These are phyloP conservation scores for Parapristionchus giblindavisi DNA, from an alignment of 2,888 invertebrate genomes.

Conservation along the genomic window DNA sequence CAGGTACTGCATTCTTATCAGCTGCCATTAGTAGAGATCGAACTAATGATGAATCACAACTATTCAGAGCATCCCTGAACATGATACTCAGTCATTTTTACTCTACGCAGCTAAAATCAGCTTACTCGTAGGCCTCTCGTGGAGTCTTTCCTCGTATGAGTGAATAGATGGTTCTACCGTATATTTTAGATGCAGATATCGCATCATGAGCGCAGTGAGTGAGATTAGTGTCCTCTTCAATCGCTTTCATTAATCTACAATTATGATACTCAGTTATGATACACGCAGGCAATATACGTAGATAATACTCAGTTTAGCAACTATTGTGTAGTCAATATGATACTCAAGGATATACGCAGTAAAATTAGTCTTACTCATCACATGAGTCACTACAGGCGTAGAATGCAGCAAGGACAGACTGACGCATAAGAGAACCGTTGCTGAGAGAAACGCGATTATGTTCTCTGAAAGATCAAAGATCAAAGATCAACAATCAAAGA, in stretches of 20 bases:
- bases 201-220: constrained; percentile 29
- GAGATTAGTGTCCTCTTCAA: constrained; percentile 19
- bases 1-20: not conserved
- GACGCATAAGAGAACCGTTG: constrained; percentile 37
- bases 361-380: not conserved
- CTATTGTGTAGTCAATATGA: not conserved
- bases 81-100: not conserved
- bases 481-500: too few relatives aligned
- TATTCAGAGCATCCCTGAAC: too few relatives aligned
- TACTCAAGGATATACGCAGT: not conserved
- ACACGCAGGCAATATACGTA: not conserved
- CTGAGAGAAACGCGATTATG: not conserved
- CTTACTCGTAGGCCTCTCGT: constrained; percentile 1
- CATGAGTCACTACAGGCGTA: too few relatives aligned
- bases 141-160: constrained; percentile 33
- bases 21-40: not conserved
- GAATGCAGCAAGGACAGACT: constrained; percentile 27
- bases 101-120: not conserved
- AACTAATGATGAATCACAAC: not conserved
- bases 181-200: not conserved
- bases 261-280: not conserved
- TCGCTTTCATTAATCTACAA: not conserved
- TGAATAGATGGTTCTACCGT: not conserved
- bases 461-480: constrained; percentile 1
- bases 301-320: too few relatives aligned